Evolutionary conservation across 2,797 vertebrate species (phyloP), one percentile per base, ranked within the genome.

Genomic region (Rhinatrema bivittatum): DNA sequence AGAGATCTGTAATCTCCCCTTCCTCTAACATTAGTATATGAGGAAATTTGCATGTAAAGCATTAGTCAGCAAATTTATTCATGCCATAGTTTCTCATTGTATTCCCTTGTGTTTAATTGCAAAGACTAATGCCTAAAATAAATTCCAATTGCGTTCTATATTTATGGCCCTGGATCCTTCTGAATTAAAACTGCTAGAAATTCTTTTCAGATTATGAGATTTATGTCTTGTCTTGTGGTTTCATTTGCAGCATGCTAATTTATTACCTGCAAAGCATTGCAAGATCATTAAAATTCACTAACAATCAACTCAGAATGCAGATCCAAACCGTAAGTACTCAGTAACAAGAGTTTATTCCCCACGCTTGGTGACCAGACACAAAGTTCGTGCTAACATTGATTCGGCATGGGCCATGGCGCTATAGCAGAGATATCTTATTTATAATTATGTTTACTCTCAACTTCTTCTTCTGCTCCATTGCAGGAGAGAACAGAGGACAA

Each of bases 221-320:
- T n/a, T n/a, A n/a, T n/a, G n/a, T n/a, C n/a, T n/a, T n/a, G n/a
- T n/a, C n/a, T n/a, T n/a, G n/a, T n/a, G n/a, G 24, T 32, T 62
- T 84, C 62, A 39, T 10, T 60, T 50, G 54, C 57, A 98, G 95
- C 68, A 94, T 99, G 92, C 74, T 98, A 42, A 95, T 98, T 60
- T 99, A 98, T 60, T 98, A 98, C 61, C 88, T 99, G 10, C 96
- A 98, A 67, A 91, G 95, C 54, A 95, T 98, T 34, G 94, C 94
- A 12, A 81, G 96, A 25, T 99, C 94, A 2, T 70, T 98, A 18
- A 96, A 91, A 68, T 93, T 94, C 77, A 98, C 93, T 70, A 99
- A 98, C 82, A 95, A 84, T 57, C 94, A 94, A 71, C 87, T 99
- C 51, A 84, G 87, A 54, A 77, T 91, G 81, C 93, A 98, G 68